These are phyloP conservation scores for Cladorhizidae sp. DNA, from an alignment of 37 sponge, comb jelly and placozoan genomes.

Conservation along the genomic window DNA sequence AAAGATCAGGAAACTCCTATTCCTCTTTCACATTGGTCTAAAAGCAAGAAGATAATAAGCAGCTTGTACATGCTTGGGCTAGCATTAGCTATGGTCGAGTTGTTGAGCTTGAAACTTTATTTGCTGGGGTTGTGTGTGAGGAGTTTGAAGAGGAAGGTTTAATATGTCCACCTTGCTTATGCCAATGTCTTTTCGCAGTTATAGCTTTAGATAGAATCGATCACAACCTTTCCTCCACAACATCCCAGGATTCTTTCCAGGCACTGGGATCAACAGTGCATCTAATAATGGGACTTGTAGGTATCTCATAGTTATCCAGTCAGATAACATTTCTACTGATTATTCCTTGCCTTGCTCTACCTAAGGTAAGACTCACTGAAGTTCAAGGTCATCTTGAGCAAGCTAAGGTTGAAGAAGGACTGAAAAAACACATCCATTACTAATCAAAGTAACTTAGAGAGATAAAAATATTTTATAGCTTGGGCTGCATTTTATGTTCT, in stretches of 20 bases:
- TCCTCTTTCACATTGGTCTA: background rate
- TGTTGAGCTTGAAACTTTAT: too few species aligned
- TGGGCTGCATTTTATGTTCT: too few species aligned
- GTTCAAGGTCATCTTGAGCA: background rate
- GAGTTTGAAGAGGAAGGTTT: background rate
- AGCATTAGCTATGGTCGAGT: background rate
- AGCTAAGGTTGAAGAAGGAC: background rate
- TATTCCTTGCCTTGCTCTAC: too few species aligned
- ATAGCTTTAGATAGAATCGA: background rate
- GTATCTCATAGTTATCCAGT: background rate
- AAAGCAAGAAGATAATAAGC: too few species aligned
- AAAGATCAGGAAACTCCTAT: background rate
- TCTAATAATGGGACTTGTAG: constrained; percentile 1
- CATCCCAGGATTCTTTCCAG: background rate
- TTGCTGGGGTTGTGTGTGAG: too few species aligned
- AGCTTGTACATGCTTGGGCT: background rate
- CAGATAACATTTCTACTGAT: too few species aligned
- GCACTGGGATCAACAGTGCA: background rate
- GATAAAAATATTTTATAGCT: too few species aligned
- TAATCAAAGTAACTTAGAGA: too few species aligned
- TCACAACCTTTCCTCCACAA: background rate
- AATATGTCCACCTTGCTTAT: background rate
- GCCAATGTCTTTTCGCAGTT: background rate
- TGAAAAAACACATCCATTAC: too few species aligned
- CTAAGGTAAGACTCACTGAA: too few species aligned